Base-by-base conservation (phyloP, 2,888 invertebrate genomes). In the Papilio gigon region DNA sequence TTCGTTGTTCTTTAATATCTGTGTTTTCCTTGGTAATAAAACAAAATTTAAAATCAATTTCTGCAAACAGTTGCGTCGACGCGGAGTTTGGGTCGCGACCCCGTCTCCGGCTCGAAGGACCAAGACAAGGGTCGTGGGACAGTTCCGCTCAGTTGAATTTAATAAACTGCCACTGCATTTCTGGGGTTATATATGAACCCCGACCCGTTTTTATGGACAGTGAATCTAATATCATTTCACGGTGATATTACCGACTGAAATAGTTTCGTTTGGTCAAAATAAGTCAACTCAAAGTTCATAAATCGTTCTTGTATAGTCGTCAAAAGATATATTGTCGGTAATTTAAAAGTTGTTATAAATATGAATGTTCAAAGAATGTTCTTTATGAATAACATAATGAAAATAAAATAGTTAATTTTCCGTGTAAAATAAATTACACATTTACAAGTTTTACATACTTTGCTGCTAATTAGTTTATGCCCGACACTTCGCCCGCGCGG, bases 71-170 rank as follows among this genome's bases (percentile, higher is more conserved):
- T 53, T 27, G n/a, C 27, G 30, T 53, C 53, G 30, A 30, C 8
- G 27, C 27, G 53, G n/a, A 53, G 53, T 27, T 9, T 30, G 30
- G 53, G 53, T 14, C 30, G n/a, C 27, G 25, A n/a, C 33, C 56
- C 58, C 20, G 27, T 44, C 68, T 72, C 75, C 77, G 73, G 77
- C 76, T 76, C 76, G 77, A 75, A 77, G 77, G 78, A 77, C 78
- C 80, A 75, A 75, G 78, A 76, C 76, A 73, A 68, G 76, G 78
- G 78, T 78, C 80, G 77, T 76, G 76, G 78, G 76, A 77, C 76
- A 72, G 79, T 82, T 82, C 78, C 82, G 80, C 78, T 77, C 77
- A 76, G 79, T 80, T 80, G 77, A 73, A 78, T 78, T 79, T 78
- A 78, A 80, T 80, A 77, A 71, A 74, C 74, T 71, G 71, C 72